Evolutionary conservation across 2,113 vertebrate species (phyloP), one percentile per base, ranked within the genome.

Genomic region (Scomber colias): DNA sequence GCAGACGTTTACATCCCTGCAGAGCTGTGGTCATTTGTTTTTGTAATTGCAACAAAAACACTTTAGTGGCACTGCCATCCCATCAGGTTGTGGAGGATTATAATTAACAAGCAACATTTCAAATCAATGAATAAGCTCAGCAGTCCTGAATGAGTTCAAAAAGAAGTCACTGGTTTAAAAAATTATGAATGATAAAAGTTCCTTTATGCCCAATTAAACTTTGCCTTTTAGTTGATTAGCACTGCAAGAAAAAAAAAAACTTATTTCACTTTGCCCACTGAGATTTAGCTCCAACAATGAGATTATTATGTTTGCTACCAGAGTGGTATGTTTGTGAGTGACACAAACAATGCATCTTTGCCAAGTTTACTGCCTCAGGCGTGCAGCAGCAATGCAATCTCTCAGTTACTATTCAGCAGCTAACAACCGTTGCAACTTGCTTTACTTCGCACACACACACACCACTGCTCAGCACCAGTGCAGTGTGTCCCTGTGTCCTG

Each of bases 361-460:
- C 68, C 1, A 31, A 50, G 76, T 13, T 49, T 11, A 61, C 45
- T 17, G 76, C 76, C 76, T 31, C 59, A 10, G 86, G 82, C 59
- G 8, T n/a, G 55, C 69, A 2, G 80, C 73, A 44, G 83, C 69
- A 40, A 10, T 69, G 78, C 60, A 65, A 79, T 77, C 50, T 83
- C 82, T 51, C 68, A 21, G 67, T 67, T 30, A 10, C 75, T 79
- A 56, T 48, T 82, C 72, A 71, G 69, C 44, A 24, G 56, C 83
- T 77, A n/a, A 82, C 82, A 85, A 63, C 59, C 79, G 80, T 67
- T 3, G 66, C 66, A 75, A 75, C 57, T 79, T 35, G 48, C 64
- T 79, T 69, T 63, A 27, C 62, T 67, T 54, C 21, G 53, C 74
- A 59, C 53, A 66, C 50, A 51, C 53, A 48, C 72, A 48, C 35